These are phyloP conservation scores for Valencia hispanica DNA, from an alignment of 2,797 vertebrate species.

Conservation along the genomic window DNA sequence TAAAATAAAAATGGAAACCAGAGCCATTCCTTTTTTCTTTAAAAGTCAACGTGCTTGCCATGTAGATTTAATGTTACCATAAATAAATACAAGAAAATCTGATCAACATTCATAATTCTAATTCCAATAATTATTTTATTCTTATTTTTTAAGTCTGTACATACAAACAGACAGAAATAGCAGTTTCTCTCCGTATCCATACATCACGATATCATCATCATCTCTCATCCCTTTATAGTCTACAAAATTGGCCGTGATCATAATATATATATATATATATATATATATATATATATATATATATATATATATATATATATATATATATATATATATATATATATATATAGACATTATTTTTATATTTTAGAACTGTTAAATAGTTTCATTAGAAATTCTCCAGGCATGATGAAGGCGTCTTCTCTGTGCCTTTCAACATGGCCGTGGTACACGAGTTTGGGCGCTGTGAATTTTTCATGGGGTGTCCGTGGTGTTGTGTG, in stretches of 20 bases:
- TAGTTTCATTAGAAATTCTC: background rate
- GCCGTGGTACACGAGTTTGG: slow-evolving; percentile 23
- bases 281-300: too few species aligned
- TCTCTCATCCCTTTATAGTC: too few species aligned
- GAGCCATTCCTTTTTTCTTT: background rate
- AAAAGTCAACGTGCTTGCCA: background rate
- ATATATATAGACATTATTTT: too few species aligned
- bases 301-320: too few species aligned
- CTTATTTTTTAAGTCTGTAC: background rate
- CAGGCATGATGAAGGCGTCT: background rate
- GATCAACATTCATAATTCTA: background rate
- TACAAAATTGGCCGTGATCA: too few species aligned
- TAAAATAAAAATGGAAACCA: background rate
- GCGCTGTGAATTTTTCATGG: slow-evolving; percentile 72
- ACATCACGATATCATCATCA: too few species aligned
- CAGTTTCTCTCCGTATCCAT: too few species aligned
- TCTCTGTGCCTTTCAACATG: background rate
- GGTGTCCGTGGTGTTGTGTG: slow-evolving; percentile 36
- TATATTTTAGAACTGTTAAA: background rate
- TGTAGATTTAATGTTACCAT: background rate
- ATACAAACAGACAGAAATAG: too few species aligned
- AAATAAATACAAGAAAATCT: background rate
- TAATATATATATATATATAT: too few species aligned
- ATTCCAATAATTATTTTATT: background rate
- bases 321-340: too few species aligned